These are phyloP conservation scores for Antheraea yamamai DNA, from an alignment of 2,888 invertebrate genomes.

Conservation along the genomic window DNA sequence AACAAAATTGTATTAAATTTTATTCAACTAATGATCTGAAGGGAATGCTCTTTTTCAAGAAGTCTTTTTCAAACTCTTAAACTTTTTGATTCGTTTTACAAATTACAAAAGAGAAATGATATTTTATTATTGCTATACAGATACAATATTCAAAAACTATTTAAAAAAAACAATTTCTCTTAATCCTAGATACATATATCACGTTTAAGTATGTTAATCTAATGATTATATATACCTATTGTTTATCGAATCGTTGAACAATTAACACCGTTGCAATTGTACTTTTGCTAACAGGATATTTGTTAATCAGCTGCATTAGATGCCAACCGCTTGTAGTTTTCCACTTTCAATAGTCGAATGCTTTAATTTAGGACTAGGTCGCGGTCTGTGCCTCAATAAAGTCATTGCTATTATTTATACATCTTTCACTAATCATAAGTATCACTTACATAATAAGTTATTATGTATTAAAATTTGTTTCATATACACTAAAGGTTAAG, in stretches of 20 bases:
- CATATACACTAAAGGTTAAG: no score
- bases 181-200: background rate
- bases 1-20: no score
- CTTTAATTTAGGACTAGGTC: constrained; percentile 6
- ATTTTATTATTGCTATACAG: no score
- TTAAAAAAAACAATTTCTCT: background rate
- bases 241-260: constrained; percentile 12
- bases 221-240: background rate
- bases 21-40: no score
- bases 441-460: no score
- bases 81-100: no score
- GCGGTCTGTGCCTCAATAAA: background rate
- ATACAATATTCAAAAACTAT: no score
- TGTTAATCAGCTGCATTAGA: constrained; percentile 22
- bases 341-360: constrained; percentile 3
- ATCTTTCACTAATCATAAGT: background rate
- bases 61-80: no score
- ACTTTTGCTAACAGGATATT: constrained; percentile 37
- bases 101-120: no score
- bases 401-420: background rate
- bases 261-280: constrained; percentile 15
- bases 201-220: background rate
- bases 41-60: no score
- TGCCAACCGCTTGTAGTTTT: constrained; percentile 21
- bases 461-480: no score